Evolutionary conservation across 2,888 invertebrate species (phyloP).

Genomic region (Metalampra italica): DNA sequence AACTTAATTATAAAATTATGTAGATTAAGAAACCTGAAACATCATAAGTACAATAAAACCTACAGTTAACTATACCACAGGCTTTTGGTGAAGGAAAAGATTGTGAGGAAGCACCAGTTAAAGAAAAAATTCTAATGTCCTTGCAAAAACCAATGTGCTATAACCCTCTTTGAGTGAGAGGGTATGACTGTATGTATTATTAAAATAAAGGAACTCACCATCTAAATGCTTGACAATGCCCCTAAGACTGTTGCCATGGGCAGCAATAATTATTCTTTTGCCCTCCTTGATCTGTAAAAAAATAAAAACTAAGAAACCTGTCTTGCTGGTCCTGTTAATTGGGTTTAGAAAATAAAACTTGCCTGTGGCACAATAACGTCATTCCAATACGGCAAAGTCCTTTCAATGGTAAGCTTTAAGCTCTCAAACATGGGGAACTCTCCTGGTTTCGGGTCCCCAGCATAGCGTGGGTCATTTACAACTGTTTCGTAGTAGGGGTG

Average conservation of each 20-base stretch:
- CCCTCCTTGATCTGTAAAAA: slow-evolving; percentile 85
- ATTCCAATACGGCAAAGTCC: slow-evolving; percentile 93
- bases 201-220: slow-evolving; percentile 75
- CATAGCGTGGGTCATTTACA: slow-evolving; percentile 86
- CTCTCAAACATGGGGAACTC: slow-evolving; percentile 92
- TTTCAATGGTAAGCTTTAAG: slow-evolving; percentile 87
- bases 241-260: slow-evolving; percentile 91
- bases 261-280: slow-evolving; percentile 88
- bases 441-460: slow-evolving; percentile 82
- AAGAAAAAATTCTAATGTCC: too few relatives aligned
- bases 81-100: too few relatives aligned
- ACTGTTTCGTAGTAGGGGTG: slow-evolving; percentile 88
- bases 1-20: too few relatives aligned
- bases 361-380: slow-evolving; percentile 85
- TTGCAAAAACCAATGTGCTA: too few relatives aligned
- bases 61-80: too few relatives aligned
- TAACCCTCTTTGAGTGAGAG: too few relatives aligned
- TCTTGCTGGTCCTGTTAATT: neutral
- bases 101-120: too few relatives aligned
- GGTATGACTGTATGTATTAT: too few relatives aligned
- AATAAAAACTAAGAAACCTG: neutral
- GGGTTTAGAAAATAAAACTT: neutral
- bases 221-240: slow-evolving; percentile 93
- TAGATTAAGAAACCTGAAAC: too few relatives aligned
- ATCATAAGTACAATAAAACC: too few relatives aligned